Evolutionary conservation across 2,888 invertebrate genomes (phyloP), one percentile per base, ranked within the genome.

Genomic region (Blastobasis lacticolella): DNA sequence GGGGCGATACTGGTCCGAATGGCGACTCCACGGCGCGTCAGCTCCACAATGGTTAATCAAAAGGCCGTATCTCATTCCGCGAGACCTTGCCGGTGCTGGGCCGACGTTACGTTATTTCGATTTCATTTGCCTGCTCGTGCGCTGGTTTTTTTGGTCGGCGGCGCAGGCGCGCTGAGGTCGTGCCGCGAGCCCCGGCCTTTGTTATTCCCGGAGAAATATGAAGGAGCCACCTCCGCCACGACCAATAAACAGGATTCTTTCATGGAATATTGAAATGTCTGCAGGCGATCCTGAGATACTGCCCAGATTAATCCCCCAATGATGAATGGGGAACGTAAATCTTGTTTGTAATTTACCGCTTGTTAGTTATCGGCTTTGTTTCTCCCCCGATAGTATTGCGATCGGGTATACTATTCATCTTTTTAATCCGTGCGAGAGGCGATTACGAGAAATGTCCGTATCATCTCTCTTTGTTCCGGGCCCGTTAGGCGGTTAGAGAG

Each of bases 81-180:
- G 73, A 74, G 81, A 78, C 81, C 78, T 80, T 80, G 67, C 64
- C 47, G 10, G 73, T 23, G 23, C 23, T 23, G 69, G 57, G 63
- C 68, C 67, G 74, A 75, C 74, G 71, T 75, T 75, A 77, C 78
- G 81, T 78, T 87, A 87, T 87, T 87, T 84, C 87, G 86, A 84
- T 87, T 86, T 85, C 87, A 87, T 87, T 88, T 87, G 85, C 85
- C 77, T 84, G 81, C 78, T 82, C 85, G 83, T 82, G 86, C 77
- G 61, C 56, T 54, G 71, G 78, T 80, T 81, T 82, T 82, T 72
- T 64, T 66, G 75, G 67, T 71, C 76, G 64, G 73, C 75, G 66
- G 67, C 67, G 67, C 64, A 71, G 67, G 67, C 8, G 50, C 73
- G 73, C 70, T 73, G 71, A 73, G 86, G 87, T 87, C 84, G 83